Conservation (phyloP, 2,888 invertebrate genomes). For the Belgica antarctica region DNA sequence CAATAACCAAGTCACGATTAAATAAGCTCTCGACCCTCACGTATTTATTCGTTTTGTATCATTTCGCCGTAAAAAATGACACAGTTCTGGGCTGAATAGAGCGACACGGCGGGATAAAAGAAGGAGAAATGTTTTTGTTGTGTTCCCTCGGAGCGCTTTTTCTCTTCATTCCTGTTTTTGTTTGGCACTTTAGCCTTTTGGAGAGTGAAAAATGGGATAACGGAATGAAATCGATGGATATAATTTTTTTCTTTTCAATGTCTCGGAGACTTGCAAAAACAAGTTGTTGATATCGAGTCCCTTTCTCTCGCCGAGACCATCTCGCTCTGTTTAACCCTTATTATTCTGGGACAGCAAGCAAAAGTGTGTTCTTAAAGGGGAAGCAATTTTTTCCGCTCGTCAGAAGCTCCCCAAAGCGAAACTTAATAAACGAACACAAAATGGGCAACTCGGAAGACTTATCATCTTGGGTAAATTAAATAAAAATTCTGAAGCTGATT, state of each 20-base stretch:
- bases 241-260: background rate
- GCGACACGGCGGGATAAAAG: background rate
- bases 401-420: background rate
- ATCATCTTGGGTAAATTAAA: constrained; percentile 37
- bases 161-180: too few relatives aligned
- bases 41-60: constrained; percentile 43
- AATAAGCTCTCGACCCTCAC: constrained; percentile 43
- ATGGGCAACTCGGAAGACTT: constrained; percentile 1
- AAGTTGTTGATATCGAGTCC: constrained; percentile 43
- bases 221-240: constrained; percentile 33
- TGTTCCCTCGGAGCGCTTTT: too few relatives aligned
- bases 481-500: constrained; percentile 38
- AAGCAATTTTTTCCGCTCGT: background rate
- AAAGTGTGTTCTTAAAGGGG: background rate
- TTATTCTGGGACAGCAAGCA: constrained; percentile 18
- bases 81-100: constrained; percentile 21
- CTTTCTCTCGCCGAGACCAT: constrained; percentile 9
- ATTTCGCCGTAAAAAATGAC: constrained; percentile 43
- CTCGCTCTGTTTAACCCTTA: constrained; percentile 27
- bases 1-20: constrained; percentile 42
- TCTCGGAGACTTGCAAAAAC: background rate
- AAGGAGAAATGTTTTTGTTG: background rate
- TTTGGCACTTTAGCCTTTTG: background rate
- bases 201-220: background rate
- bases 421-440: background rate